A percentile compares a stretch with the other conserved stretches of the same genome.
These are phyloP conservation scores for Scopus umbretta DNA, from an alignment of 2,113 vertebrate genomes.

Conservation along the genomic window DNA sequence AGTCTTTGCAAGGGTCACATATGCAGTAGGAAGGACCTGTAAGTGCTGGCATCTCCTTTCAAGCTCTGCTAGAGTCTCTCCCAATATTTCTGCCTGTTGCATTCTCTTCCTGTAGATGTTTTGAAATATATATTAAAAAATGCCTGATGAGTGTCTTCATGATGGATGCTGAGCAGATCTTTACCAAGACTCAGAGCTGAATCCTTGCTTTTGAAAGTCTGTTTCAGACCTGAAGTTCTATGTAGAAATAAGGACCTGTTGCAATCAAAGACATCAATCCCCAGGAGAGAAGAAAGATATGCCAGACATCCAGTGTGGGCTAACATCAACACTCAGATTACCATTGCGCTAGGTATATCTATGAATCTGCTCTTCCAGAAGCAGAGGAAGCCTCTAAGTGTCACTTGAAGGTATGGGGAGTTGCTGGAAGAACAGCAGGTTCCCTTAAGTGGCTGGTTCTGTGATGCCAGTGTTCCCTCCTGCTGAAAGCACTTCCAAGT, in stretches of 20 bases:
- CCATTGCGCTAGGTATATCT: neutral
- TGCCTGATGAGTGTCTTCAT: neutral
- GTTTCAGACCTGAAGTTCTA: neutral
- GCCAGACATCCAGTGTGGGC: neutral
- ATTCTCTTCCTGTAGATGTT: neutral
- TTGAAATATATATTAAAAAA: neutral
- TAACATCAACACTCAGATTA: neutral
- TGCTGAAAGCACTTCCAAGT: neutral
- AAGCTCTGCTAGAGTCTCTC: neutral
- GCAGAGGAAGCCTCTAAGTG: neutral
- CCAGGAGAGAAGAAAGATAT: neutral
- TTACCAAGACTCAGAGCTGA: neutral
- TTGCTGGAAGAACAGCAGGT: neutral
- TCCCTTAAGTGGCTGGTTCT: neutral
- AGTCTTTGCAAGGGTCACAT: neutral
- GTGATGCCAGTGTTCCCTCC: neutral
- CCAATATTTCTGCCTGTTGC: neutral
- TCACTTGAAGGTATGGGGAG: neutral
- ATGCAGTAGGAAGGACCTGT: neutral
- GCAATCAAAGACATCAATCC: neutral
- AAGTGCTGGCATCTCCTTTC: neutral
- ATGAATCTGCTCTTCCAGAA: neutral
- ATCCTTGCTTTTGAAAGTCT: neutral
- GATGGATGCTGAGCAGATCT: neutral
- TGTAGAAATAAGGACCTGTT: neutral